phyloP scores from a whole-genome alignment of 2,888 invertebrate species.

The Temnothorax rugatulus region DNA sequence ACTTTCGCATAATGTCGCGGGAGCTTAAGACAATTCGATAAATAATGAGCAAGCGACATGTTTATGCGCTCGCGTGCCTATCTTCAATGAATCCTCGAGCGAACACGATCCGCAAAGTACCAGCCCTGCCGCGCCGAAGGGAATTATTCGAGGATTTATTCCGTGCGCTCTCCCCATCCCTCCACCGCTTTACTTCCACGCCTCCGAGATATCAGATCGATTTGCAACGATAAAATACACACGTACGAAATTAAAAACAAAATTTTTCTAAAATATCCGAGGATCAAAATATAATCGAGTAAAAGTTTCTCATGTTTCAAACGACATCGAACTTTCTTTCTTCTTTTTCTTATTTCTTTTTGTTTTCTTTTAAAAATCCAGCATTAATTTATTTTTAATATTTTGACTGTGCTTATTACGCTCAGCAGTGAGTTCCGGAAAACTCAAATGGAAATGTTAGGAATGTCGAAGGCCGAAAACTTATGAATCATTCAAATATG shows the following conservation, averaged over 20 bases:
- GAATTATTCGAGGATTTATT: constrained; percentile 74
- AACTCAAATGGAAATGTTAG: no score
- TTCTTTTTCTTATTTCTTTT: no score
- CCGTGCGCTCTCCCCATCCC: neutral
- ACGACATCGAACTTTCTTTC: no score
- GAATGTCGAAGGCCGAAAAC: no score
- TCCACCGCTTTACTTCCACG: neutral
- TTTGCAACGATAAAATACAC: neutral
- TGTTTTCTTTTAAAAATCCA: no score
- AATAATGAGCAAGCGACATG: constrained; percentile 80
- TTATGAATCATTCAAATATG: no score
- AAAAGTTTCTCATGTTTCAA: no score
- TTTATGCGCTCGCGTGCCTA: constrained; percentile 81
- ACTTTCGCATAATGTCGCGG: constrained; percentile 60
- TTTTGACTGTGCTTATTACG: no score
- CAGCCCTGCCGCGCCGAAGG: constrained; percentile 70
- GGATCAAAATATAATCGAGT: neutral
- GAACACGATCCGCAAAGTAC: constrained; percentile 46
- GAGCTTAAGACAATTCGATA: constrained; percentile 81
- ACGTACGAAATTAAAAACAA: neutral
- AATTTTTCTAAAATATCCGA: neutral
- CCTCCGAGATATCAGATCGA: constrained; percentile 24
- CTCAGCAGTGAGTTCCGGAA: no score
- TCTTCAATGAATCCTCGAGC: constrained; percentile 71
- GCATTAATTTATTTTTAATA: no score